Conservation (phyloP, 2,888 invertebrate species). For the Epiblema foenella region DNA sequence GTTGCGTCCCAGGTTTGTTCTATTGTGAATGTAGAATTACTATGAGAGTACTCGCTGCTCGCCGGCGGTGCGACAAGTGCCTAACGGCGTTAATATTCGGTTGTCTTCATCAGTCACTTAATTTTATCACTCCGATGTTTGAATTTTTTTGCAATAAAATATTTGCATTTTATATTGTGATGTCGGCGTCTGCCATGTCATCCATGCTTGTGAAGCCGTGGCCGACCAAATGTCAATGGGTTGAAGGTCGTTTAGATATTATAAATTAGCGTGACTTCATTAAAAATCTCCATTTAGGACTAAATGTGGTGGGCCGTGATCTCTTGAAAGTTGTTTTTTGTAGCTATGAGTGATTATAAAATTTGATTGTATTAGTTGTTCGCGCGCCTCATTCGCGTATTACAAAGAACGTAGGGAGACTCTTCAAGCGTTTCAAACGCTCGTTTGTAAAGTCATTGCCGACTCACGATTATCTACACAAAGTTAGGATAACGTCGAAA, state of each 20-base stretch:
- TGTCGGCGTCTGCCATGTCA: background rate
- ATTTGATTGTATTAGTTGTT: background rate
- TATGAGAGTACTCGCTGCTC: no score
- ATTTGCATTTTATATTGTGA: background rate
- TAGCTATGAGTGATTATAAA: background rate
- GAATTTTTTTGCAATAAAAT: no score
- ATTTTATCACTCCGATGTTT: no score
- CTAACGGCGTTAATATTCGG: background rate
- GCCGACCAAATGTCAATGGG: conserved; percentile 25
- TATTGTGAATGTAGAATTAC: no score
- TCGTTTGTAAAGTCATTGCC: no score
- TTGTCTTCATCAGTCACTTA: background rate
- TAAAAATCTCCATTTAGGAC: conserved; percentile 18
- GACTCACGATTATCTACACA: no score
- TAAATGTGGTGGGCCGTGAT: conserved; percentile 1
- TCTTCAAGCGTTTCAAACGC: no score
- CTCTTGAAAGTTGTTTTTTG: conserved; percentile 13
- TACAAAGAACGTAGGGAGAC: background rate
- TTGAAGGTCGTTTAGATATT: conserved; percentile 22
- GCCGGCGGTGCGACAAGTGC: no score
- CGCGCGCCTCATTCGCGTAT: background rate
- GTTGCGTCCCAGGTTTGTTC: no score
- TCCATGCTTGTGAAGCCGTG: background rate
- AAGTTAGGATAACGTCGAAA: no score
- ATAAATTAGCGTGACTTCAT: conserved; percentile 17